These are phyloP conservation scores for Drosophila pallidifrons DNA, from an alignment of 1,140 invertebrate species.

Conservation along the genomic window DNA sequence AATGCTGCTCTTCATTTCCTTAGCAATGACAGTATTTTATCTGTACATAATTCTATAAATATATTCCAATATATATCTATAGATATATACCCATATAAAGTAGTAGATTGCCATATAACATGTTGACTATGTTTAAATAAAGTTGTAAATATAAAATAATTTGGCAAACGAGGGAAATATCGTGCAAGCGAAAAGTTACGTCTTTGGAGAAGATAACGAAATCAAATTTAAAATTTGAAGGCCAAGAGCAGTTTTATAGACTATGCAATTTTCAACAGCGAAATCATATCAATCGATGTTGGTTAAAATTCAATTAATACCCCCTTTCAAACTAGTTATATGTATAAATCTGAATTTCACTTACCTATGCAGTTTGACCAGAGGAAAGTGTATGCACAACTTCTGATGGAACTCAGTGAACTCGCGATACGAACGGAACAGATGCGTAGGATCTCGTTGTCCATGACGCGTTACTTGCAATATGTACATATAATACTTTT, in stretches of 20 bases:
- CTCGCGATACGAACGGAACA: constrained; percentile 98
- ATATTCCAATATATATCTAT: constrained; percentile 18
- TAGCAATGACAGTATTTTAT: constrained; percentile 76
- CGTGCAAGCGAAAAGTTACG: neutral
- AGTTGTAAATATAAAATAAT: constrained; percentile 20
- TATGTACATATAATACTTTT: constrained; percentile 99
- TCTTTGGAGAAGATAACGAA: neutral
- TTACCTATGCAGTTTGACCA: constrained; percentile 94
- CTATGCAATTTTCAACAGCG: too few relatives aligned
- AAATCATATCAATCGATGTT: too few relatives aligned
- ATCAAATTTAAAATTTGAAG: neutral
- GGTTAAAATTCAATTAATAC: too few relatives aligned
- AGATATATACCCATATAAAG: constrained; percentile 40
- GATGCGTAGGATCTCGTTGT: constrained; percentile 92
- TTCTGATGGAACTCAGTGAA: constrained; percentile 98
- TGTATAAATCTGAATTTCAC: constrained; percentile 32
- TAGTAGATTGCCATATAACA: constrained; percentile 62
- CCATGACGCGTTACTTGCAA: constrained; percentile 94
- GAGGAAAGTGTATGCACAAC: constrained; percentile 95
- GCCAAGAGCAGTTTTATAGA: too few relatives aligned
- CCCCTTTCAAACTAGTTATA: too few relatives aligned
- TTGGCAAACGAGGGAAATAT: neutral
- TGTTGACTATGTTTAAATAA: constrained; percentile 63
- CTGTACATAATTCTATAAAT: constrained; percentile 52
- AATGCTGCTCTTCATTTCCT: constrained; percentile 55